These are phyloP conservation scores for Sebastes diploproa DNA, from an alignment of 2,797 vertebrate genomes.

Conservation along the genomic window DNA sequence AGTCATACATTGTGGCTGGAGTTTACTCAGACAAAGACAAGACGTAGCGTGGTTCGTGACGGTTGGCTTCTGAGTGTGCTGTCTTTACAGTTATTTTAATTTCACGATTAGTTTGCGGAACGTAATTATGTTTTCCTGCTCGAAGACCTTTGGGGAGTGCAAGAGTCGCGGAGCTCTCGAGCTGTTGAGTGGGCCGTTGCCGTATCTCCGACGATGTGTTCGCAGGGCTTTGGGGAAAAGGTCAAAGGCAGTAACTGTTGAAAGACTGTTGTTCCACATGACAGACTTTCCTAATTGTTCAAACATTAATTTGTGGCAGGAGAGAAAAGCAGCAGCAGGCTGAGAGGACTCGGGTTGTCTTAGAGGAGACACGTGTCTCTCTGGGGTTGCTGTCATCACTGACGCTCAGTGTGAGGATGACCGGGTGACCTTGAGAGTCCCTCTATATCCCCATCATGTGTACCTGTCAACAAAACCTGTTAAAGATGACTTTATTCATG, in stretches of 20 bases:
- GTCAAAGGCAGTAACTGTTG: constrained; percentile 59
- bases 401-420: constrained; percentile 5
- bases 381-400: constrained; percentile 44
- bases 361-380: constrained; percentile 48
- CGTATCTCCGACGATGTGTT: constrained; percentile 50
- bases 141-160: constrained; percentile 26
- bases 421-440: constrained; percentile 65
- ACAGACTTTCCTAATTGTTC: constrained; percentile 77
- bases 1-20: constrained; percentile 19
- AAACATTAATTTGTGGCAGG: constrained; percentile 62
- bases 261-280: constrained; percentile 77
- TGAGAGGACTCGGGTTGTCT: constrained; percentile 31
- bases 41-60: background rate
- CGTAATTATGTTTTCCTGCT: constrained; percentile 45
- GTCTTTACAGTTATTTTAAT: constrained; percentile 43
- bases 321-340: constrained; percentile 37
- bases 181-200: constrained; percentile 22
- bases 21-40: background rate
- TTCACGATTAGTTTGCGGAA: constrained; percentile 33
- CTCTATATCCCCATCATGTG: constrained; percentile 26
- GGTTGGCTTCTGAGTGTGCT: constrained; percentile 22
- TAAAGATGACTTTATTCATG: background rate
- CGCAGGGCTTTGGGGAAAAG: constrained; percentile 69
- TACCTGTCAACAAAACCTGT: constrained; percentile 27
- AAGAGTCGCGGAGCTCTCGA: constrained; percentile 27